Percentiles rank a stretch among this genome's conserved stretches.
Conservation (phyloP, 2,888 invertebrate species). For the Spodoptera exigua region DNA sequence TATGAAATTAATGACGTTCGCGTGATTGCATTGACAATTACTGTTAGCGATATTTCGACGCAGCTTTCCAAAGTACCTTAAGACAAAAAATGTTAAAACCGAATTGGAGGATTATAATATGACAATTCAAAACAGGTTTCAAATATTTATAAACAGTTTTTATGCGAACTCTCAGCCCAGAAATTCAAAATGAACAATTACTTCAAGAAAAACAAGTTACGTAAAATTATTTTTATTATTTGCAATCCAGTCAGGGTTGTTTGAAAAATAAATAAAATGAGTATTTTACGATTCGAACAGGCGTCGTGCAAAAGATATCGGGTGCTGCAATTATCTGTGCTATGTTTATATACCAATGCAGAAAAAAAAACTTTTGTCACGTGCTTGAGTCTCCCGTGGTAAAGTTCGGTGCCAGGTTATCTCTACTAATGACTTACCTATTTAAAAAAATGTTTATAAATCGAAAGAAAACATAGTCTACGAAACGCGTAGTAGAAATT, state of each 20-base stretch:
- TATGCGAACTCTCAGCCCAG: background rate
- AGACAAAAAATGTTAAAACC: background rate
- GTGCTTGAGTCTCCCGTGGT: constrained; percentile 43
- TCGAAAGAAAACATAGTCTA: constrained; percentile 10
- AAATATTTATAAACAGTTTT: background rate
- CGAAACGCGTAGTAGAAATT: constrained; percentile 34
- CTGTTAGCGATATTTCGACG: background rate
- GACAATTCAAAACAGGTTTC: background rate
- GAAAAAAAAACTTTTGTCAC: constrained; percentile 24
- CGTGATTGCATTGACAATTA: background rate
- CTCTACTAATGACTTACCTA: constrained; percentile 9
- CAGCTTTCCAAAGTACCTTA: background rate
- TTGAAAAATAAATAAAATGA: constrained; percentile 16
- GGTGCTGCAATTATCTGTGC: constrained; percentile 24
- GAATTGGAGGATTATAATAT: background rate
- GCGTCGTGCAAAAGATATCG: constrained; percentile 21
- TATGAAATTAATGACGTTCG: constrained; percentile 8
- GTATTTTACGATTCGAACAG: constrained; percentile 25
- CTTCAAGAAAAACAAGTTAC: constrained; percentile 22
- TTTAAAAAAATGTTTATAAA: constrained; percentile 44
- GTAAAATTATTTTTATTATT: constrained; percentile 9
- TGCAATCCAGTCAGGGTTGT: constrained; percentile 1
- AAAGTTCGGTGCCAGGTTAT: constrained; percentile 43
- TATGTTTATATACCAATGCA: constrained; percentile 12
- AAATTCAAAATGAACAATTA: background rate